Base-by-base conservation (phyloP, 1,140 invertebrate species). In the Heterodera carotae region DNA sequence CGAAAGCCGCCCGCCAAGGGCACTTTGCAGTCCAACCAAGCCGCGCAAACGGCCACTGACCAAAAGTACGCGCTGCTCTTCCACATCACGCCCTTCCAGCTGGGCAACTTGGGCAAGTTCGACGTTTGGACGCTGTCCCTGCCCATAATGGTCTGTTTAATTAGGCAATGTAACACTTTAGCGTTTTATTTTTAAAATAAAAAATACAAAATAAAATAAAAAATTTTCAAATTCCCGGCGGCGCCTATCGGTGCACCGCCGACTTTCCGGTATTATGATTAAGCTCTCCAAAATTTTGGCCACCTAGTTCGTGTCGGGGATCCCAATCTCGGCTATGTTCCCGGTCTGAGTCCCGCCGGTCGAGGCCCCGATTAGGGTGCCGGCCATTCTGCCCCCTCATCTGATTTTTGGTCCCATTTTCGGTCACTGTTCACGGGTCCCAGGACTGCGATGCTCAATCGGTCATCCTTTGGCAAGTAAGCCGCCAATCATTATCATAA, bases 391-490 rank as follows among this genome's bases (percentile, higher is more conserved):
- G n/a, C n/a, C n/a, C n/a, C n/a, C n/a, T 43, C 39, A 7, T 10
- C 60, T 22, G 60, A 62, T 25, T 7, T 62, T 62, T 62, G 60
- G 60, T 18, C 7, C 27, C 33, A 12, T 29, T 34, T 66, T 0
- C 12, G 72, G 72, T 74, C 5, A 87, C 85, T 12, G 85, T 87
- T 0, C 85, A 87, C 68, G 85, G 85, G 0, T 87, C 85, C 6
- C 85, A 87, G 77, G 85, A 87, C 66, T 88, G 85, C 67, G 86
- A 88, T 72, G 86, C 85, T 2, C 85, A 87, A 66, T 87, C 81
- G 4, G 85, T 85, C 3, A 87, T 87, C 70, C 76, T 87, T 22
- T 87, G 85, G 85, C 86, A 87, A 27, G 72, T 64, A 15, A 56
- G 48, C 22, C 12, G 22, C 22, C 22, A 15, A 56, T 22, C 18